Evolutionary conservation across 2,888 invertebrate genomes (phyloP), one percentile per base, ranked within the genome.

Genomic region (Chydorus sphaericus): DNA sequence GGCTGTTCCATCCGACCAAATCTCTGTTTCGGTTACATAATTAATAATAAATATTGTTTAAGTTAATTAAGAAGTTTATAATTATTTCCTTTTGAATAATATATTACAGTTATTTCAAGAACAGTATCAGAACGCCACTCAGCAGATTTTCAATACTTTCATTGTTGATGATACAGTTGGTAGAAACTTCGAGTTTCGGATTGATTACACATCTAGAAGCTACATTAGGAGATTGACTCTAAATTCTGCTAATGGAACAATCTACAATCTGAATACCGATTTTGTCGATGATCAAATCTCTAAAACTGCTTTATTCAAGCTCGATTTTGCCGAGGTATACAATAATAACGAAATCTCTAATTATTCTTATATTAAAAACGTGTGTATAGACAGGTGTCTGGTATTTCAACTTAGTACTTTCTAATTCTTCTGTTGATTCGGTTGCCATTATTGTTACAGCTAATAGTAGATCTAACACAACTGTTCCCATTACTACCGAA

Each of bases 121-220:
- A 10, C 44, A 44, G 26, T 44, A 44, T n/a, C 44, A 44, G 44
- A 44, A 44, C n/a, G 44, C 28, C 5, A n/a, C n/a, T n/a, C n/a
- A n/a, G n/a, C 4, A 18, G n/a, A 36, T 52, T 26, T 20, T 8
- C 3, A 37, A 36, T n/a, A 52, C 7, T n/a, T 52, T 52, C 14
- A 20, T 37, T 1, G 52, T 55, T 14, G 55, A 55, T 10, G 31
- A n/a, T 11, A 37, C 49, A 2, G 33, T 37, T 16, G 55, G 55
- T 16, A 29, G 48, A 18, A 55, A 55, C 26, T 31, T 55, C 28
- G 31, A 49, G 14, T 48, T 55, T n/a, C 48, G 48, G 11, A 18
- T 55, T 20, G 55, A 48, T 20, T 55, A 55, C 55, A 49, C 55
- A 28, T n/a, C 48, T 14, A 48, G 23, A 10, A 48, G 4, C 20